Percentiles rank a stretch among this genome's conserved stretches.
phyloP scores from a whole-genome alignment of 2,113 vertebrate genomes.

The Catharus bicknelli region DNA sequence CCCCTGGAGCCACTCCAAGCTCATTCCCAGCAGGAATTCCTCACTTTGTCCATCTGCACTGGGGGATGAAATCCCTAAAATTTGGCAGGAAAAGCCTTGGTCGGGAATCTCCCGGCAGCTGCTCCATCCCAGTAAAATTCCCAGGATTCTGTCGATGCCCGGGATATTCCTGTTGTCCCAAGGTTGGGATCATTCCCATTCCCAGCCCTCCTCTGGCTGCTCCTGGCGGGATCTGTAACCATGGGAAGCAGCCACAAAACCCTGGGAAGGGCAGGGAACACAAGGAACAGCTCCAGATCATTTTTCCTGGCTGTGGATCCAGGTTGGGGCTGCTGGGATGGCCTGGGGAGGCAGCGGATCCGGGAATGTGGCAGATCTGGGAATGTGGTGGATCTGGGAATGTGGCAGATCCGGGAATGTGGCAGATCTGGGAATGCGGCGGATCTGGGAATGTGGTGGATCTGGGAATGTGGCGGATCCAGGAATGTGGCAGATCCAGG shows the following conservation, averaged over 20 bases:
- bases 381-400: neutral
- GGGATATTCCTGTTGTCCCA: neutral
- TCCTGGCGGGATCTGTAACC: neutral
- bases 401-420: too few species aligned
- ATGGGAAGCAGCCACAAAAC: neutral
- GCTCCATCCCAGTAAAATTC: neutral
- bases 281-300: neutral
- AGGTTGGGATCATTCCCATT: neutral
- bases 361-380: fast-evolving
- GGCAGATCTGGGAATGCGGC: too few species aligned
- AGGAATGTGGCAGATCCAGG: too few species aligned
- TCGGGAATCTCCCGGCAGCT: neutral
- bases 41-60: fast-evolving
- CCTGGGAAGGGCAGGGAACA: neutral
- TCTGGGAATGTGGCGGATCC: too few species aligned
- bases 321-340: fast-evolving
- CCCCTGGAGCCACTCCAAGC: neutral
- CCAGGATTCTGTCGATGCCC: too few species aligned
- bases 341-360: fast-evolving
- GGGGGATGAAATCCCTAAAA: too few species aligned
- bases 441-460: too few species aligned
- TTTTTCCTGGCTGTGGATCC: neutral
- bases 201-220: neutral
- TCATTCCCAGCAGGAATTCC: neutral
- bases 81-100: too few species aligned